Base-by-base conservation (phyloP, 2,113 vertebrate species). In the Actenoides hombroni region DNA sequence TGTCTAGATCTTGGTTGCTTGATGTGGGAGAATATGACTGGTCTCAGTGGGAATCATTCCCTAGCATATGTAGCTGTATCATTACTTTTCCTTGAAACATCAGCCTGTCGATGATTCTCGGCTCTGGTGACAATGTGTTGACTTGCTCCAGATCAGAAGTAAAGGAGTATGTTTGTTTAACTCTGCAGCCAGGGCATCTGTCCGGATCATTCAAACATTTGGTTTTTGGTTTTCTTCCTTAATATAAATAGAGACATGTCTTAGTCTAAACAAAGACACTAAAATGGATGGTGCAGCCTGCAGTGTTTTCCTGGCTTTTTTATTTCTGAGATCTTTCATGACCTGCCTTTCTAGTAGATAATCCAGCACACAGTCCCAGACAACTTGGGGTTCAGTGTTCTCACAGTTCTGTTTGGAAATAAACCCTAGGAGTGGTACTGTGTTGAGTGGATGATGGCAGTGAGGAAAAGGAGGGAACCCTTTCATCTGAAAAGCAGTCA, bases 251-350 rank as follows among this genome's bases (percentile, higher is more conserved):
- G 82, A 94, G 25, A 83, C 81, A 75, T 82, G 37, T 91, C 51
- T 88, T 91, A 87, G 44, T 94, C 91, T 94, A 95, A 96, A 96
- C 70, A 87, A 65, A 95, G 91, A 75, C 78, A 57, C 48, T 85
- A 69, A 67, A 92, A 74, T 88, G 75, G 59, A 90, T 94, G 71
- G 59, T 69, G 82, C 2, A 1, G 49, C 73, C 74, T 89, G 61
- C 51, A 51, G 63, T 61, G 75, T 74, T 95, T 93, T 68, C 63
- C 78, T 90, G 74, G 39, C 16, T 83, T 92, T 96, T 91, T 90
- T 61, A 61, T 94, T 95, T 96, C 63, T 87, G 49, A 86, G 48
- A 26, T 93, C 67, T 92, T 89, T 93, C 31, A 13, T 79, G 61
- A 84, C 44, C 65, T 86, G 57, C 65, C 57, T 84, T 19, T 95